These are phyloP conservation scores for Drosophila albomicans DNA, from an alignment of 1,140 invertebrate species.

Conservation along the genomic window DNA sequence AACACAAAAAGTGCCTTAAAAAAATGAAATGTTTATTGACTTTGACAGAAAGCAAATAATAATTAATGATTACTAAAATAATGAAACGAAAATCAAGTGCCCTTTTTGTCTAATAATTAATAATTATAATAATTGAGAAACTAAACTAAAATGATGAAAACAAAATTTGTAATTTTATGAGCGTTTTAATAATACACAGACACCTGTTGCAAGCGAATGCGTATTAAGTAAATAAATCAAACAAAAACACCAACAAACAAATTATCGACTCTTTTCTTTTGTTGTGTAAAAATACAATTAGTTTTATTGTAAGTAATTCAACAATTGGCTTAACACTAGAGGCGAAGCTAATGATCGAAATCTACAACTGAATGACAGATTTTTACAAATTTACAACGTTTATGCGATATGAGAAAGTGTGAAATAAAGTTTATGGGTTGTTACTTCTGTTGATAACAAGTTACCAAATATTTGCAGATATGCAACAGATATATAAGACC, in stretches of 20 bases:
- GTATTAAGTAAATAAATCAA: conserved; percentile 78
- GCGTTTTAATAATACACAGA: conserved; percentile 72
- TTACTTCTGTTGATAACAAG: no score
- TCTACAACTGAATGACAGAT: neutral
- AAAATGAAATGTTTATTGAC: conserved; percentile 63
- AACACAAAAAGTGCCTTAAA: conserved; percentile 74
- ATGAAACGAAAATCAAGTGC: conserved; percentile 48
- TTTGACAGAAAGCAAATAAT: conserved; percentile 42
- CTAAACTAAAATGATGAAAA: conserved; percentile 37
- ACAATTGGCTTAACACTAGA: conserved; percentile 15
- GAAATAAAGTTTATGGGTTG: neutral
- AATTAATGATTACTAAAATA: conserved; percentile 19
- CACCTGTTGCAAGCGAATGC: conserved; percentile 77
- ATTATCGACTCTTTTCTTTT: neutral
- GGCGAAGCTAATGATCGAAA: neutral
- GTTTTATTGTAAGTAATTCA: conserved; percentile 7
- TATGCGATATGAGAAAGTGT: neutral
- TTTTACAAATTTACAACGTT: neutral
- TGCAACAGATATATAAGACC: no score
- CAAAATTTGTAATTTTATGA: conserved; percentile 66
- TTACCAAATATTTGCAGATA: no score
- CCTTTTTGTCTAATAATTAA: conserved; percentile 51
- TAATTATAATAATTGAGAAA: conserved; percentile 45
- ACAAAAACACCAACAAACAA: conserved; percentile 58
- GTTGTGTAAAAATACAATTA: conserved; percentile 3